phyloP scores from a whole-genome alignment of 2,113 vertebrate species.

The Chaenogobius annularis region DNA sequence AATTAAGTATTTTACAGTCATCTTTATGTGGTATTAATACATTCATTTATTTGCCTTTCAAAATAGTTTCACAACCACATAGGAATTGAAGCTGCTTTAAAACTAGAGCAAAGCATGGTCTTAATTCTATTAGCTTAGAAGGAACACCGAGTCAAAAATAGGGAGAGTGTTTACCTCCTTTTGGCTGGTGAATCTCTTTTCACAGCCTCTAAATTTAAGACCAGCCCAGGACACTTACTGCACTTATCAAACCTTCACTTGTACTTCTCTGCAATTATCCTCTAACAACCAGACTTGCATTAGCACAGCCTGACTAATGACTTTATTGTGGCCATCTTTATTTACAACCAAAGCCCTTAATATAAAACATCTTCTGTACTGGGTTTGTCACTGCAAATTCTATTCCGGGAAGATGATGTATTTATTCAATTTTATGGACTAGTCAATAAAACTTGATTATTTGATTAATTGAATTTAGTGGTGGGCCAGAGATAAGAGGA shows the following conservation, averaged over 20 bases:
- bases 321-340: slow-evolving; percentile 41
- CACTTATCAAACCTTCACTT: slow-evolving; percentile 39
- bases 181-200: slow-evolving; percentile 8
- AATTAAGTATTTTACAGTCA: slow-evolving; percentile 43
- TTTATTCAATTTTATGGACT: slow-evolving; percentile 2
- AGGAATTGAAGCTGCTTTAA: slow-evolving; percentile 29
- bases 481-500: slow-evolving; percentile 22
- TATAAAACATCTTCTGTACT: slow-evolving; percentile 12
- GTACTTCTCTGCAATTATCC: slow-evolving; percentile 46
- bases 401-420: slow-evolving; percentile 23
- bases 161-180: slow-evolving; percentile 28
- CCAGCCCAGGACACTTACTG: slow-evolving; percentile 41
- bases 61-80: no score
- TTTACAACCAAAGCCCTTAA: slow-evolving; percentile 24
- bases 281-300: slow-evolving; percentile 32
- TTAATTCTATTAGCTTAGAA: slow-evolving; percentile 45
- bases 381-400: slow-evolving; percentile 3
- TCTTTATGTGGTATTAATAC: no score
- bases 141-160: slow-evolving; percentile 14
- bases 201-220: slow-evolving; percentile 23
- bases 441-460: slow-evolving; percentile 15
- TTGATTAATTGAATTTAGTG: slow-evolving; percentile 24
- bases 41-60: no score
- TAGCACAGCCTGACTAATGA: slow-evolving; percentile 36
- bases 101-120: slow-evolving; percentile 37